Evolutionary conservation across 2,888 invertebrate genomes (phyloP).

Genomic region (Plebejus melissa): DNA sequence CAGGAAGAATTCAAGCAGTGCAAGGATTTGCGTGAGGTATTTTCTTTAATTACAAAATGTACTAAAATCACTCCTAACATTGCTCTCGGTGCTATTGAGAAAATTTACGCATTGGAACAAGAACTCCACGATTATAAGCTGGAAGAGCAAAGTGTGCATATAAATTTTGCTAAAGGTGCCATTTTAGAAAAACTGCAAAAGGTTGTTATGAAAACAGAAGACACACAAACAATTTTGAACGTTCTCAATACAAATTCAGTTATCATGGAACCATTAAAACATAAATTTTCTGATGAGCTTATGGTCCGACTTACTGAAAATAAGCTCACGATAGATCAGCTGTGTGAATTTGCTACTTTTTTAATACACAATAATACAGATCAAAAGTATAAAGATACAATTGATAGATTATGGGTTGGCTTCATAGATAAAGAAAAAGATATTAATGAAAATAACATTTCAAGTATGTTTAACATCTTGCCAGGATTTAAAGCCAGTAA

Average conservation of each 20-base stretch:
- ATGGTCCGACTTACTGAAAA: conserved; percentile 80
- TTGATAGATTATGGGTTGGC: conserved; percentile 84
- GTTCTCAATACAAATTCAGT: conserved; percentile 60
- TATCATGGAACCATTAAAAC: conserved; percentile 64
- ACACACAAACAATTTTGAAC: conserved; percentile 67
- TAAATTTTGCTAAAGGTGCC: conserved; percentile 65
- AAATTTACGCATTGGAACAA: conserved; percentile 67
- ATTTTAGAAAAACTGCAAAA: conserved; percentile 67
- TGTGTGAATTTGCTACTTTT: conserved; percentile 79
- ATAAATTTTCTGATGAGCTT: conserved; percentile 81
- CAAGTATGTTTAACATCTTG: conserved; percentile 76
- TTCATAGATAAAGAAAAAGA: conserved; percentile 77
- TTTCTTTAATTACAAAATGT: conserved; percentile 68
- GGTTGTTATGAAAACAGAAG: conserved; percentile 68
- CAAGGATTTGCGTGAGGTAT: conserved; percentile 63
- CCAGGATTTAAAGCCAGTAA: conserved; percentile 80
- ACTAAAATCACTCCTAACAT: conserved; percentile 73
- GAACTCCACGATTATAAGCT: conserved; percentile 45
- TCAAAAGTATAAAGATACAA: conserved; percentile 67
- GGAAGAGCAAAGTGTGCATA: conserved; percentile 49
- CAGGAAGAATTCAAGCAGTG: conserved; percentile 71
- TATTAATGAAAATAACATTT: conserved; percentile 78
- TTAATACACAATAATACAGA: conserved; percentile 70
- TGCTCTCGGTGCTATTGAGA: conserved; percentile 70
- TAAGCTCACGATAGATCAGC: conserved; percentile 76